Percentiles rank a stretch among this genome's conserved stretches.
phyloP scores from a whole-genome alignment of 2,888 invertebrate species.

The Pandemis corylana region DNA sequence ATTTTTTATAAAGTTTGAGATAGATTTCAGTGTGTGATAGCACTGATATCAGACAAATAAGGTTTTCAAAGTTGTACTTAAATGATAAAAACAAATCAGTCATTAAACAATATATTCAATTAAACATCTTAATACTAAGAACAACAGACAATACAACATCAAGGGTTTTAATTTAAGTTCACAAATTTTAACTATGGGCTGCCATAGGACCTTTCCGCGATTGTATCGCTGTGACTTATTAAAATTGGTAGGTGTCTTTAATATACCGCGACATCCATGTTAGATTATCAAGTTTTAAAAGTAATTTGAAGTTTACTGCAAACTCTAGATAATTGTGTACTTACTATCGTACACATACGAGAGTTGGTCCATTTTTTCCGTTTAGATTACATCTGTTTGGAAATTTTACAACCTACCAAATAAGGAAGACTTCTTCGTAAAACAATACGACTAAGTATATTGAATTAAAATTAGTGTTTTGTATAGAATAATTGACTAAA shows the following conservation, averaged over 20 bases:
- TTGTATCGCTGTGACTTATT: background rate
- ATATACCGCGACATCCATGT: too few relatives aligned
- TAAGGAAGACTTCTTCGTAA: background rate
- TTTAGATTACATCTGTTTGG: too few relatives aligned
- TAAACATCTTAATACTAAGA: slow-evolving; percentile 4
- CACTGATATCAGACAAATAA: background rate
- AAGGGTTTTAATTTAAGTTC: background rate
- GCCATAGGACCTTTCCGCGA: background rate
- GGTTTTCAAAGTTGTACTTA: background rate
- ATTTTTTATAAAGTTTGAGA: too few relatives aligned
- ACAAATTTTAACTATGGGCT: background rate
- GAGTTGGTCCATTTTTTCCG: too few relatives aligned
- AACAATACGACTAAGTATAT: background rate
- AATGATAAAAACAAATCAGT: background rate
- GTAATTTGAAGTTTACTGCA: background rate
- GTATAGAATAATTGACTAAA: background rate
- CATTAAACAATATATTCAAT: slow-evolving; percentile 4
- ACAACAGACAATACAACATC: slow-evolving; percentile 3
- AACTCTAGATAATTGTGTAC: too few relatives aligned
- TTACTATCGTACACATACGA: too few relatives aligned
- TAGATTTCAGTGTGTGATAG: too few relatives aligned
- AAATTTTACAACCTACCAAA: background rate
- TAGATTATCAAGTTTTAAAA: too few relatives aligned
- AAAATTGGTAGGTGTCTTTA: background rate
- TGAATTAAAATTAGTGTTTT: background rate